These are phyloP conservation scores for Heliocidaris tuberculata DNA, from an alignment of 35 echinoderm and acorn worm genomes.

Conservation along the genomic window DNA sequence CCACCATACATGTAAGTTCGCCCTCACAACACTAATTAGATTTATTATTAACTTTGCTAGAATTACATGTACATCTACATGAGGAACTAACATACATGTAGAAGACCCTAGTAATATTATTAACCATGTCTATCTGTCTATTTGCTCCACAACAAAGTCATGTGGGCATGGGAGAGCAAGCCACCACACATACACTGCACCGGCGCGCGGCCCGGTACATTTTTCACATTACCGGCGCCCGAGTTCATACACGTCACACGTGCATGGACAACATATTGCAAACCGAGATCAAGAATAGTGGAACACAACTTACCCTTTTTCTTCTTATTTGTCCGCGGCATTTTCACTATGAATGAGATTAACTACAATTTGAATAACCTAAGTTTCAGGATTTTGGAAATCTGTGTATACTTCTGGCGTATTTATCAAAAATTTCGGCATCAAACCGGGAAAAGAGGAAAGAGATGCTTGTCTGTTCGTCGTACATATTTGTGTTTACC, in stretches of 20 bases:
- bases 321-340: conserved; percentile 68
- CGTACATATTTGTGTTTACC: conserved; percentile 55
- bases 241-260: not conserved
- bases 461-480: conserved; percentile 34
- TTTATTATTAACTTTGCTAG: too few species aligned
- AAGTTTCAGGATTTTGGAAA: conserved; percentile 66
- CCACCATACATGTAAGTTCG: too few species aligned
- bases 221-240: not conserved
- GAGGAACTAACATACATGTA: too few species aligned
- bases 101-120: too few species aligned
- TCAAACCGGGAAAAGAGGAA: conserved; percentile 39
- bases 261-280: not conserved
- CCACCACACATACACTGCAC: too few species aligned
- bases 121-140: too few species aligned
- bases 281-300: not conserved
- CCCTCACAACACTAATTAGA: too few species aligned
- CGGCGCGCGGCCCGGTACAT: too few species aligned
- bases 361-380: conserved; percentile 18
- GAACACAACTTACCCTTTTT: conserved; percentile 65
- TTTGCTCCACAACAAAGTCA: too few species aligned
- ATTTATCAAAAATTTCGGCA: conserved; percentile 57
- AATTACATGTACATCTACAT: too few species aligned
- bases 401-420: conserved; percentile 65
- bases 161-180: too few species aligned
- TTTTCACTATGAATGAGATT: conserved; percentile 27